These are phyloP conservation scores for Theonella swinhoei DNA, from an alignment of 37 sponge, comb jelly and placozoan species.

Conservation along the genomic window DNA sequence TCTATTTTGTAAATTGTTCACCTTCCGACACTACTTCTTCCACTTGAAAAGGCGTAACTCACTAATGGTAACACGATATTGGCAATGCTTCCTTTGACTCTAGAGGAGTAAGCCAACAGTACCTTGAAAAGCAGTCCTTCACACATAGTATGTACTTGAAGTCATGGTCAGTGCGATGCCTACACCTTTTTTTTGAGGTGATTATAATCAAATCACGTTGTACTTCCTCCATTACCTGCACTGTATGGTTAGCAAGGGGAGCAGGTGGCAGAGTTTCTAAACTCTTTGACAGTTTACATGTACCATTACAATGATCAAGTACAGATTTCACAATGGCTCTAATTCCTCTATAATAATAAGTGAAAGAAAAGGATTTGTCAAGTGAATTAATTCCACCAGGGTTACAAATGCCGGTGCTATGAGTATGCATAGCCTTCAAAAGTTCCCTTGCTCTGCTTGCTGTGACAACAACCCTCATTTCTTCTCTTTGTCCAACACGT, in stretches of 20 bases:
- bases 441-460: not conserved
- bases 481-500: not conserved
- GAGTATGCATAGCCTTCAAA: not conserved
- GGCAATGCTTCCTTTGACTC: slow-evolving; percentile 12
- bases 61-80: no score
- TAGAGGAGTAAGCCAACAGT: slow-evolving; percentile 23
- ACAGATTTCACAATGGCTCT: not conserved
- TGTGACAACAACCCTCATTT: not conserved
- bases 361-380: slow-evolving; percentile 3
- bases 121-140: slow-evolving; percentile 14
- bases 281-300: slow-evolving; percentile 24
- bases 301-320: slow-evolving; percentile 15
- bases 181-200: not conserved
- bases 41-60: no score
- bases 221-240: slow-evolving; percentile 14
- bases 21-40: no score
- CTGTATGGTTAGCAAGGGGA: slow-evolving; percentile 7
- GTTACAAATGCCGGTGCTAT: not conserved
- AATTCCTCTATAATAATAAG: slow-evolving; percentile 12
- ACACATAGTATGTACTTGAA: slow-evolving; percentile 2
- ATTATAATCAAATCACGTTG: slow-evolving; percentile 19
- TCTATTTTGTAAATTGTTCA: no score
- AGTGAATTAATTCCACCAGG: slow-evolving; percentile 3
- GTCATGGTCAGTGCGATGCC: not conserved
- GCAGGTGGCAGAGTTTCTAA: slow-evolving; percentile 12